Evolutionary conservation across 1,140 invertebrate species (phyloP).

Genomic region (Druon quercuslanigerum): DNA sequence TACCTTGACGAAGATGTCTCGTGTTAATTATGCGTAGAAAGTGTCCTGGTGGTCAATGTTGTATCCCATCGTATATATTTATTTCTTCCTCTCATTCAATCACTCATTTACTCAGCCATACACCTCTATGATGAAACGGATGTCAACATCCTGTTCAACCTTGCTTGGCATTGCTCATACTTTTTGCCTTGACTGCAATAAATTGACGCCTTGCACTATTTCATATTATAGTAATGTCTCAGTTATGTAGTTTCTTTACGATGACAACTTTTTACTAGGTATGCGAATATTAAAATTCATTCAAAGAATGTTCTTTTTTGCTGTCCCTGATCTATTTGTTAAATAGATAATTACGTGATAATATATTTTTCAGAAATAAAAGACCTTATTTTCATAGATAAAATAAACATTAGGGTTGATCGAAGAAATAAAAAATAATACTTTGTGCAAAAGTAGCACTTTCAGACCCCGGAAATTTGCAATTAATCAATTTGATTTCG

Average conservation of each 20-base stretch:
- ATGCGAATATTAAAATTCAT: neutral
- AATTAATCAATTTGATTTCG: too few relatives aligned
- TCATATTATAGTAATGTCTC: neutral
- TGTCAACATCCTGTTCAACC: conserved; percentile 8
- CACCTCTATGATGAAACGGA: conserved; percentile 1
- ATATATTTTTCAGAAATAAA: neutral
- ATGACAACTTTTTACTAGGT: neutral
- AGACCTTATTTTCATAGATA: neutral
- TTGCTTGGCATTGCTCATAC: neutral
- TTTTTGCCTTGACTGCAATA: conserved; percentile 11
- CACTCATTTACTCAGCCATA: neutral
- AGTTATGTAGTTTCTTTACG: neutral
- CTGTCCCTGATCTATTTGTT: conserved; percentile 12
- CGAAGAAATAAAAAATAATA: too few relatives aligned
- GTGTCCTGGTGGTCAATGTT: too few relatives aligned
- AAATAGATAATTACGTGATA: neutral
- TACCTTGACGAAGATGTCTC: too few relatives aligned
- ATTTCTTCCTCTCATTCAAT: neutral
- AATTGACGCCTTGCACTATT: neutral
- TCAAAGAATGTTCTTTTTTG: neutral
- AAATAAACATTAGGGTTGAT: neutral
- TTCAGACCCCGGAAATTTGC: too few relatives aligned
- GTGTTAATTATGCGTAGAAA: too few relatives aligned
- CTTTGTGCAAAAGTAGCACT: too few relatives aligned
- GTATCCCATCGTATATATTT: too few relatives aligned